Percentiles rank a stretch among this genome's conserved stretches.
Conservation (phyloP, 1,140 invertebrate species). For the Archegozetes longisetosus region DNA sequence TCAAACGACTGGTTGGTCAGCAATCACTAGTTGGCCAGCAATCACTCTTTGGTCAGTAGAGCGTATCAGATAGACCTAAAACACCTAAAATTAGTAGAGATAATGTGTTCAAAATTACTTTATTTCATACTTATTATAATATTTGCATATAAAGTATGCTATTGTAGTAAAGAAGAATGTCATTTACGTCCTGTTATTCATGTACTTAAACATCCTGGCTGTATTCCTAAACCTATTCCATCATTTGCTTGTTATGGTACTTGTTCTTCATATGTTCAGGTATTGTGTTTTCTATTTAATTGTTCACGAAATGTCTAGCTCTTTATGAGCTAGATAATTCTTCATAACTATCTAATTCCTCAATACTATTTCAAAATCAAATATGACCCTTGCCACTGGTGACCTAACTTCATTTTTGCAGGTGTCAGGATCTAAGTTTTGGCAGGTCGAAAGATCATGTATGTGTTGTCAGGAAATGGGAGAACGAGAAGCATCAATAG, state of each 20-base stretch:
- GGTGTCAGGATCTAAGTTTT: conserved; percentile 88
- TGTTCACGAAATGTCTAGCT: neutral
- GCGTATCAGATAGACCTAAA: too few species aligned
- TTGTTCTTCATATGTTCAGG: conserved; percentile 80
- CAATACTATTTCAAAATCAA: neutral
- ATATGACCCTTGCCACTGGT: neutral
- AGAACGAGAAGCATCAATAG: conserved; percentile 70
- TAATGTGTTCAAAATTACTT: neutral
- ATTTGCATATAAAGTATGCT: neutral
- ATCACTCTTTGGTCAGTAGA: too few species aligned
- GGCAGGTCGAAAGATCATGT: conserved; percentile 86
- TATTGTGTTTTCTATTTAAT: conserved; percentile 29
- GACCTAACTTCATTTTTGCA: conserved; percentile 27
- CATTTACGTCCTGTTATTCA: conserved; percentile 79
- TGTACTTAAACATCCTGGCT: conserved; percentile 74
- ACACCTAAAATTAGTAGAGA: too few species aligned
- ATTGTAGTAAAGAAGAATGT: conserved; percentile 48
- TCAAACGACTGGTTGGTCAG: too few species aligned
- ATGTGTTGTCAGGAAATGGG: conserved; percentile 89
- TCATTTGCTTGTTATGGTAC: conserved; percentile 79
- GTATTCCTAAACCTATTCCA: conserved; percentile 77
- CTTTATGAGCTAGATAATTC: neutral
- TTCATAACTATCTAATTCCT: neutral
- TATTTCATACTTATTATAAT: too few species aligned
- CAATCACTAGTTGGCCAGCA: too few species aligned